Evolutionary conservation across 2,888 invertebrate species (phyloP).

Genomic region (Caenorhabditis drosophilae): DNA sequence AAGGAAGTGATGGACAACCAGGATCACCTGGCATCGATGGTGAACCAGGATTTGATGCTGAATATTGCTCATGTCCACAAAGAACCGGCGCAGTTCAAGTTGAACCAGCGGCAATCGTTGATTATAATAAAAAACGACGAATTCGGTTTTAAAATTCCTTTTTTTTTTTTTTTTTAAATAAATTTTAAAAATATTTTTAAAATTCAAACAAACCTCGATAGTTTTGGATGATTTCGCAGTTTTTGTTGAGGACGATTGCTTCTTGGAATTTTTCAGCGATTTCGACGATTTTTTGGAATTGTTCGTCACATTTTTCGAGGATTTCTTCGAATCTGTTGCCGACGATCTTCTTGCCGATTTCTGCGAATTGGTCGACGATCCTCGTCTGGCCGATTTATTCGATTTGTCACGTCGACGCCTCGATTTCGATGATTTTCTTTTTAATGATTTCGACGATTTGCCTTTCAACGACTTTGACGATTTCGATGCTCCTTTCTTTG

Average conservation of each 20-base stretch:
- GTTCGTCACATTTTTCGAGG: no score
- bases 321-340: no score
- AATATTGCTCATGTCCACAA: constrained; percentile 26
- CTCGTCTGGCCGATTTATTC: not conserved
- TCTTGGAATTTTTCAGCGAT: not conserved
- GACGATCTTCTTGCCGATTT: no score
- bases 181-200: constrained; percentile 3
- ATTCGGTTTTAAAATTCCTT: constrained; percentile 22
- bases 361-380: constrained; percentile 6
- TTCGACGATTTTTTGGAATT: no score
- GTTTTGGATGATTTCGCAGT: constrained; percentile 8
- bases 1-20: constrained; percentile 15
- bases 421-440: no score
- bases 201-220: not conserved
- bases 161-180: constrained; percentile 15
- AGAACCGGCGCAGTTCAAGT: constrained; percentile 27
- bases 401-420: no score
- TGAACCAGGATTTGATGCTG: constrained; percentile 19
- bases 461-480: not conserved
- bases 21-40: constrained; percentile 21
- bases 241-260: no score
- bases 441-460: no score
- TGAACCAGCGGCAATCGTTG: constrained; percentile 7
- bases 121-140: constrained; percentile 9
- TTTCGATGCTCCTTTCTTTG: constrained; percentile 2